These are phyloP conservation scores for Conomelus anceps DNA, from an alignment of 2,888 invertebrate genomes.

Conservation along the genomic window DNA sequence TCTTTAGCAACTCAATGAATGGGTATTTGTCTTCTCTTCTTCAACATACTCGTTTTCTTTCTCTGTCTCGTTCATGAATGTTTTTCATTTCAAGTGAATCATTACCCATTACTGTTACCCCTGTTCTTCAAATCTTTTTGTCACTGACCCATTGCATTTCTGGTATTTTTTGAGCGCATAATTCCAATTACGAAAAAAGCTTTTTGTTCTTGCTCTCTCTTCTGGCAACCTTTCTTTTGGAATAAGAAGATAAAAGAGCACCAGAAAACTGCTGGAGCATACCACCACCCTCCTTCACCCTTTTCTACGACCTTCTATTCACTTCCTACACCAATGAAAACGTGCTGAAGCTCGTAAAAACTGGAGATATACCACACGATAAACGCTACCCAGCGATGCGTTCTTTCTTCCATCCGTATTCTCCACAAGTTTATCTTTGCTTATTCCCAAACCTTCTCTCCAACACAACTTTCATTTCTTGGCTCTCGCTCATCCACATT, in stretches of 20 bases:
- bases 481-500: background rate
- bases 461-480: background rate
- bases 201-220: background rate
- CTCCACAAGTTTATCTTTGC: background rate
- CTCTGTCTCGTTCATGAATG: too few species aligned
- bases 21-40: too few species aligned
- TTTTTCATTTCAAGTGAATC: background rate
- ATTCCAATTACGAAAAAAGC: background rate
- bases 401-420: background rate
- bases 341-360: background rate
- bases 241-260: background rate
- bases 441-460: background rate
- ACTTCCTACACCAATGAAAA: background rate
- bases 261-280: background rate
- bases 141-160: background rate
- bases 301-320: background rate
- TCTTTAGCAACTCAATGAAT: too few species aligned
- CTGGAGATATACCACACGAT: background rate
- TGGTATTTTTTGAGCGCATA: background rate
- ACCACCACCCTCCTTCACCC: background rate
- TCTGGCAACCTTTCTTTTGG: background rate
- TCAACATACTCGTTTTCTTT: too few species aligned
- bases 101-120: background rate
- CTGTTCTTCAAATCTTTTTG: background rate
- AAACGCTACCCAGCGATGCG: background rate